phyloP scores from a whole-genome alignment of 1,140 invertebrate genomes.

The Drosophila auraria region DNA sequence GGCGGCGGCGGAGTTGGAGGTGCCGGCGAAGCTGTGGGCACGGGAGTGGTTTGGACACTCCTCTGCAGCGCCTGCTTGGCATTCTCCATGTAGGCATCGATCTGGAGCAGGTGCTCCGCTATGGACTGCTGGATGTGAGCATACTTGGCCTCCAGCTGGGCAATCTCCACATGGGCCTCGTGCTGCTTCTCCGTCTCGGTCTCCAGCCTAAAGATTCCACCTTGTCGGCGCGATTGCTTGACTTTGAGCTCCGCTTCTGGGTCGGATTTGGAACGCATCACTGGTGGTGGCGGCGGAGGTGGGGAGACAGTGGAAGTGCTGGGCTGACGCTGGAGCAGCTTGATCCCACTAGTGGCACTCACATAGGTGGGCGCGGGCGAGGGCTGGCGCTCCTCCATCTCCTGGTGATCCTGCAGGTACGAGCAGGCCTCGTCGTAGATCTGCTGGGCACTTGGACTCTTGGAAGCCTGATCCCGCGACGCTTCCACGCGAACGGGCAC shows the following conservation, averaged over 20 bases:
- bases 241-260: slow-evolving; percentile 20
- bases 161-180: slow-evolving; percentile 70
- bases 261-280: slow-evolving; percentile 40
- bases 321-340: slow-evolving; percentile 67
- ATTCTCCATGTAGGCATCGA: slow-evolving; percentile 81
- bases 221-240: slow-evolving; percentile 49
- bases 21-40: slow-evolving; percentile 12
- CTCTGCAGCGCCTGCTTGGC: slow-evolving; percentile 74
- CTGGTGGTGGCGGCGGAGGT: slow-evolving; percentile 30
- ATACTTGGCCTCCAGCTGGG: slow-evolving; percentile 78
- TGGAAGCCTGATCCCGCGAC: slow-evolving; percentile 18
- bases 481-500: slow-evolving; percentile 58
- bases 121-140: slow-evolving; percentile 83
- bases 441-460: slow-evolving; percentile 53
- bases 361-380: slow-evolving; percentile 55
- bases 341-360: slow-evolving; percentile 72
- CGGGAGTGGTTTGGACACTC: slow-evolving; percentile 52
- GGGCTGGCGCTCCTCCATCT: slow-evolving; percentile 36
- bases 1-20: slow-evolving; percentile 2
- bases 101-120: slow-evolving; percentile 76
- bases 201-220: slow-evolving; percentile 42
- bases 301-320: slow-evolving; percentile 27
- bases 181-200: slow-evolving; percentile 46
- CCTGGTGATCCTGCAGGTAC: slow-evolving; percentile 71
- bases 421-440: slow-evolving; percentile 77